Base-by-base conservation (phyloP, 64 coral and sea anemone species). In the Anthopleura sola region DNA sequence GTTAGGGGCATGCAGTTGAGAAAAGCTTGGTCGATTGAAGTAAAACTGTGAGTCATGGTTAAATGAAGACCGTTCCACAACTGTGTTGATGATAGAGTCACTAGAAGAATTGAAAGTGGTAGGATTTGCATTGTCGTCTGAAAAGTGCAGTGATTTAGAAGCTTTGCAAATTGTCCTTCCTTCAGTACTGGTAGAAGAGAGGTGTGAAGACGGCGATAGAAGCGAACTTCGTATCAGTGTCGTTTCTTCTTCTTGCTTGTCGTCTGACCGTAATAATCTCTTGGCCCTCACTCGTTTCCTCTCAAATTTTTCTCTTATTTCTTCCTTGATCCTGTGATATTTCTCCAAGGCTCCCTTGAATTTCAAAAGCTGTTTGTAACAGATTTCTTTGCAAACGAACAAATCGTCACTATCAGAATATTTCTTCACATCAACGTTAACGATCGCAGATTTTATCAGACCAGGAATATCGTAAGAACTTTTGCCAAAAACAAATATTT, bases 41-140 rank as follows among this genome's bases (percentile, higher is more conserved):
- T 23, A 86, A 68, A 62, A 40, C 6, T 6, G 24, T 85, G 39
- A 84, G 18, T 68, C 47, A 40, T 2, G 39, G 6, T 3, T 3
- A 16, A 51, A 14, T 40, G 10, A 46, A 40, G 19, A 85, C 83
- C 47, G 83, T 16, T 86, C 3, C 3, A 1, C 38, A 39, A 44
- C 33, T 46, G 69, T n/a, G n/a, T n/a, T n/a, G n/a, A n/a, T 21
- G 4, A 38, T 31, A 76, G 20, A 71, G 24, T 49, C n/a, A 44
- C 23, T 78, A 55, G 86, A 88, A 88, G 75, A 88, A 88, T 50
- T 88, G 62, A 6, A 88, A 88, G 86, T 55, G 77, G 86, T 88
- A 88, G 86, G 19, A 49, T 40, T 68, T 55, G 0, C 12, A 40
- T 44, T 68, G 19, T 23, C 62, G 19, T 23, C 62, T 36, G 68